Evolutionary conservation across 2,113 vertebrate species (phyloP), one percentile per base, ranked within the genome.

Genomic region (Gopherus evgoodei): DNA sequence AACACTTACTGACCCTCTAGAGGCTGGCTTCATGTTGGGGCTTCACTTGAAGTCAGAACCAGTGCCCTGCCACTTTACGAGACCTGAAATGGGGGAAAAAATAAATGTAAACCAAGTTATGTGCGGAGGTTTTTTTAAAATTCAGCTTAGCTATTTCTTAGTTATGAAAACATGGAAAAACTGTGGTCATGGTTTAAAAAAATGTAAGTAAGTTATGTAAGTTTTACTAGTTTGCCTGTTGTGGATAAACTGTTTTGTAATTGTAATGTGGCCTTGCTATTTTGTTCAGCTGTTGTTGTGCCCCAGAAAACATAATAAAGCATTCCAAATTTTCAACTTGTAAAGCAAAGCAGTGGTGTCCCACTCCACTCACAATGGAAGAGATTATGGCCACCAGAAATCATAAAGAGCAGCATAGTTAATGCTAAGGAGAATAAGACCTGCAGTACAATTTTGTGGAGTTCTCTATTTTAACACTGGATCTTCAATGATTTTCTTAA

Each of bases 41-140:
- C 96, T 96, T 96, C 96, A 94, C 96, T 95, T 97, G 96, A 96
- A 95, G 91, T 79, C 94, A 95, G 89, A 96, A 89, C 89, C 96
- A 96, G 76, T 96, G 94, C 96, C 93, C 96, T 97, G 93, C 91
- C 86, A 86, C 95, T 97, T 93, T 56, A 89, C 94, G 94, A 95
- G 92, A 95, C 95, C 92, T 97, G 88, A 95, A 95, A 95, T 82
- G 65, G 88, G 92, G 93, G 52, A 90, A 87, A 95, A 93, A 88
- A 89, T 95, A 95, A 95, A 86, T 96, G 92, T 42, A 90, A 96
- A 29, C 81, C 38, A 11, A 0, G 0, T 1, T 25, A 29, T 44
- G 90, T 38, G 62, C 50, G 72, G 75, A 83, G 27, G 3, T 35
- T 88, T 85, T 54, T 81, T 81, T 69, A 3, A 69, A 89, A 92